Percentiles rank a stretch among this genome's conserved stretches.
These are phyloP conservation scores for Clitarchus hookeri DNA, from an alignment of 2,888 invertebrate genomes.

Conservation along the genomic window DNA sequence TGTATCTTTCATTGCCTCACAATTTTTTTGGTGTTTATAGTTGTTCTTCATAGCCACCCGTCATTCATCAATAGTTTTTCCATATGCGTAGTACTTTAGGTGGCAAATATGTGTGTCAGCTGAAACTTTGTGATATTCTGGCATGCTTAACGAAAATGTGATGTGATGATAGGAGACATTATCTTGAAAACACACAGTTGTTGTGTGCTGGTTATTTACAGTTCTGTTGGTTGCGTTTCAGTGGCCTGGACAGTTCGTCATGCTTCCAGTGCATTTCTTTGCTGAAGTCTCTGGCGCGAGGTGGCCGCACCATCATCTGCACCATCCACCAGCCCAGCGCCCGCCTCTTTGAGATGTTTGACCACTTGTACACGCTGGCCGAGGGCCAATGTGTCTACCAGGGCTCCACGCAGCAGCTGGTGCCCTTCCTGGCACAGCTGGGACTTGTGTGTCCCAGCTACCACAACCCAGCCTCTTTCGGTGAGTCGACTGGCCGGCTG, in stretches of 20 bases:
- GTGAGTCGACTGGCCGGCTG: conserved; percentile 52
- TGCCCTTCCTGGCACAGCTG: conserved; percentile 79
- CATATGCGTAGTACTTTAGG: too few species aligned
- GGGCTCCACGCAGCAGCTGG: conserved; percentile 82
- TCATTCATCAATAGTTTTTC: too few species aligned
- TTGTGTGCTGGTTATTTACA: not conserved
- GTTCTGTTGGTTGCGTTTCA: conserved; percentile 52
- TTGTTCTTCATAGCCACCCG: too few species aligned
- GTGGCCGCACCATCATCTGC: conserved; percentile 92
- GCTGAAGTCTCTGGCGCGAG: conserved; percentile 84
- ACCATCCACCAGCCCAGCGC: conserved; percentile 98
- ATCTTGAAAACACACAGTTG: too few species aligned
- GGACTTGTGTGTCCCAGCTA: conserved; percentile 92
- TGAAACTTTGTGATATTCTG: too few species aligned
- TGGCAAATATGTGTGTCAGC: too few species aligned
- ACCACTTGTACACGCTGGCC: conserved; percentile 90
- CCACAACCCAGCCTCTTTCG: conserved; percentile 96
- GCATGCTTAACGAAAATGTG: too few species aligned
- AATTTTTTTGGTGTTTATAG: too few species aligned
- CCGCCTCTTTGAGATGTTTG: conserved; percentile 94
- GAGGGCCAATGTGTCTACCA: conserved; percentile 96
- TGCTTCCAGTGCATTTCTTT: conserved; percentile 93
- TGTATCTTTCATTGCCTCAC: too few species aligned
- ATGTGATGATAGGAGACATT: too few species aligned
- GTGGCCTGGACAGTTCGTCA: conserved; percentile 93